These are phyloP conservation scores for Syngnathus scovelli DNA, from an alignment of 2,113 vertebrate species.

Conservation along the genomic window DNA sequence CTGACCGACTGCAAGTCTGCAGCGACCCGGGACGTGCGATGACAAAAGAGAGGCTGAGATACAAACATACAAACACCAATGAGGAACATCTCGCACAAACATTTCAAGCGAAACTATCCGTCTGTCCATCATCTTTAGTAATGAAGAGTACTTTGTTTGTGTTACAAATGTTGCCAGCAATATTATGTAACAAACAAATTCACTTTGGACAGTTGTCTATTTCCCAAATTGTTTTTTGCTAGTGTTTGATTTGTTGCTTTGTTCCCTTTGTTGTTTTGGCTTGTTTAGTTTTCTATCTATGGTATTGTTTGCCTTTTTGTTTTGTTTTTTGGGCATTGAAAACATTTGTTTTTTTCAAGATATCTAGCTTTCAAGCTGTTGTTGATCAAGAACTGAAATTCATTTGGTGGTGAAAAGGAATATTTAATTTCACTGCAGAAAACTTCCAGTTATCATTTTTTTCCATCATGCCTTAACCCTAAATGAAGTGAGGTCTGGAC, in stretches of 20 bases:
- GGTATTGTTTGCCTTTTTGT: too few species aligned
- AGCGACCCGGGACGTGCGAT: conserved; percentile 24
- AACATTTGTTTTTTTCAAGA: too few species aligned
- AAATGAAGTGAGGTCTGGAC: conserved; percentile 35
- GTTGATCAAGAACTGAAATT: too few species aligned
- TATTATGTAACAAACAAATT: conserved; percentile 38
- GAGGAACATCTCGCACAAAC: neutral
- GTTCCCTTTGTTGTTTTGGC: conserved; percentile 6
- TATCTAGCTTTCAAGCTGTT: too few species aligned
- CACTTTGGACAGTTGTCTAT: conserved; percentile 18
- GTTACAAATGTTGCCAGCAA: neutral
- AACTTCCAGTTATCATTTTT: too few species aligned
- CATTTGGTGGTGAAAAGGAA: too few species aligned
- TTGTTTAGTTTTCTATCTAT: neutral
- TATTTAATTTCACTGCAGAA: too few species aligned
- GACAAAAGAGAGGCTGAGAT: conserved; percentile 34
- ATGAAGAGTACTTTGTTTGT: neutral
- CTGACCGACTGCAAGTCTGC: conserved; percentile 39
- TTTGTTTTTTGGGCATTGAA: too few species aligned
- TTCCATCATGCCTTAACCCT: neutral
- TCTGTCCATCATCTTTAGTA: neutral
- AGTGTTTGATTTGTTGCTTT: too few species aligned
- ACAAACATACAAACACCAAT: conserved; percentile 7
- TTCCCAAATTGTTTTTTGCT: neutral
- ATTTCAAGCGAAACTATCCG: neutral